Base-by-base conservation (phyloP, 2,797 vertebrate genomes). In the Danio albolineatus region DNA sequence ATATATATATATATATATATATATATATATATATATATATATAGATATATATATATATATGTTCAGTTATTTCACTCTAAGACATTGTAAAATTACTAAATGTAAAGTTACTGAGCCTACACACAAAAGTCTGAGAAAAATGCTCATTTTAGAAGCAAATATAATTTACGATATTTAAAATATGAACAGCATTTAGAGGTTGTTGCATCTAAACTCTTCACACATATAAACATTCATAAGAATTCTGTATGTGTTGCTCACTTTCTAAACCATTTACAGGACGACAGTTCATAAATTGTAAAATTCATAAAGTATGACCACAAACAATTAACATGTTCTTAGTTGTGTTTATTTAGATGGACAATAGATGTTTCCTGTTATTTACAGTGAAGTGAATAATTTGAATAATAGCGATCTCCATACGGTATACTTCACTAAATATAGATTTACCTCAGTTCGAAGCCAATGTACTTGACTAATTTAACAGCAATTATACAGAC, bases 251-350 rank as follows among this genome's bases (percentile, higher is more conserved):
- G 44, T 62, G 39, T 48, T 67, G 57, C 21, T 75, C 64, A 67
- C 62, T 67, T 67, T 41, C 51, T 67, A 48, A 77, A 67, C 21
- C 60, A 53, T 28, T 10, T 61, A 76, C 21, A 66, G 53, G 19
- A 76, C 62, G 39, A 79, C 28, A 56, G 62, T 56, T 59, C 41
- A 19, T 10, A n/a, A n/a, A n/a, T n/a, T n/a, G 28, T 28, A 28
- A 28, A 28, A 28, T 3, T 28, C 28, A 28, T 28, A 38, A 12
- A 16, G 21, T 48, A n/a, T 38, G 10, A 48, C 71, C 49, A 67
- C 62, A 57, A 41, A 10, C 14, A 46, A 21, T 60, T n/a, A 2
- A 17, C 17, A 46, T 44, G 13, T 4, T 5, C 10, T 14, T 28
- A 57, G 13, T 6, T 28, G 13, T 10, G 38, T 48, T 60, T 36